A percentile compares a stretch with the other conserved stretches of the same genome.
phyloP scores from a whole-genome alignment of 2,113 vertebrate genomes.

The Antechinus flavipes region DNA sequence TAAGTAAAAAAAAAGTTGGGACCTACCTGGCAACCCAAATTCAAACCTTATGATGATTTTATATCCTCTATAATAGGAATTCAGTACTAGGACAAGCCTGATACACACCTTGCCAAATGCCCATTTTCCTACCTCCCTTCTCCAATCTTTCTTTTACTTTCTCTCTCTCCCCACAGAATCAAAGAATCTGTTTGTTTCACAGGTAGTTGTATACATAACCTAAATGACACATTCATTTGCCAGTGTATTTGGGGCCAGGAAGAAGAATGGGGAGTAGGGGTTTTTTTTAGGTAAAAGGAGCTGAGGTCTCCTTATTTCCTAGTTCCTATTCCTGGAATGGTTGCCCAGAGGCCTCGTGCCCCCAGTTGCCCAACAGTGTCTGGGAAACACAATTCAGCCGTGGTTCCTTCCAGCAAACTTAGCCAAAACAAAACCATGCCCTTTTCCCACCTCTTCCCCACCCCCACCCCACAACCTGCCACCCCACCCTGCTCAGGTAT shows the following conservation, averaged over 20 bases:
- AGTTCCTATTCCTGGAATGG: slow-evolving; percentile 2
- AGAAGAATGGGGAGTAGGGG: background rate
- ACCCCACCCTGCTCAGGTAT: background rate
- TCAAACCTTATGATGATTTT: background rate
- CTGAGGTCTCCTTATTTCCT: background rate
- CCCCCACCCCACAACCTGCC: background rate
- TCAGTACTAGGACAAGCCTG: background rate
- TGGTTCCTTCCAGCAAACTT: background rate
- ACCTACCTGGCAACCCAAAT: background rate
- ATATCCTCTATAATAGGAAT: too few relatives aligned
- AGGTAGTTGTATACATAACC: background rate
- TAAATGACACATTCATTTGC: background rate
- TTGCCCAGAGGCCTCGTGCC: background rate
- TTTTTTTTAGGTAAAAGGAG: too few relatives aligned
- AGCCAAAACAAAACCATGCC: background rate
- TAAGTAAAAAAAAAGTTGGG: background rate
- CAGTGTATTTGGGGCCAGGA: too few relatives aligned
- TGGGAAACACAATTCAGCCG: slow-evolving; percentile 39
- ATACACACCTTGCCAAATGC: accelerated
- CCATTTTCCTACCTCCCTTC: background rate
- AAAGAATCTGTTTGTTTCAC: background rate
- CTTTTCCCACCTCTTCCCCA: background rate
- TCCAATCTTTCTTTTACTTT: background rate
- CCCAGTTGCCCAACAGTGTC: slow-evolving; percentile 34
- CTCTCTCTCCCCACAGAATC: background rate